A percentile compares a stretch with the other conserved stretches of the same genome.
These are phyloP conservation scores for Chunga burmeisteri DNA, from an alignment of 2,113 vertebrate genomes.

Conservation along the genomic window DNA sequence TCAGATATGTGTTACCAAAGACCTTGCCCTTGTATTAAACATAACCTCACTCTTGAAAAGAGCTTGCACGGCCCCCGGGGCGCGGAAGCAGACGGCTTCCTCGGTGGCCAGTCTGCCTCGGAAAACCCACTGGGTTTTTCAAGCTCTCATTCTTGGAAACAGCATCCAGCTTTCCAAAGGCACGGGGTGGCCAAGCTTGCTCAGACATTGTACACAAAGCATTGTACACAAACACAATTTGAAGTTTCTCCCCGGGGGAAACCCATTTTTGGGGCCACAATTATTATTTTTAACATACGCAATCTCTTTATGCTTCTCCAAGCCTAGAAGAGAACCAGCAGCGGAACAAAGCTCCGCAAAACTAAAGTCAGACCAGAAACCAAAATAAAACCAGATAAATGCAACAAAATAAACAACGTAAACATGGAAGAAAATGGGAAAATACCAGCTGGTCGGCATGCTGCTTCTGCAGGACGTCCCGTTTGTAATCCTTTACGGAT, in stretches of 20 bases:
- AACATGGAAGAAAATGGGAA: conserved; percentile 46
- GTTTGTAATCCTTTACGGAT: conserved; percentile 89
- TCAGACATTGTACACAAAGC: conserved; percentile 18
- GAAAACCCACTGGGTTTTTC: background rate
- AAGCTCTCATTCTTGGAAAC: background rate
- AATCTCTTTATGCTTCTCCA: background rate
- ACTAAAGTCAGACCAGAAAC: conserved; percentile 15
- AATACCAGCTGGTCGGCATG: conserved; percentile 94
- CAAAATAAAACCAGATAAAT: background rate
- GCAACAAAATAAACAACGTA: conserved; percentile 35
- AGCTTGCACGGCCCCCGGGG: background rate
- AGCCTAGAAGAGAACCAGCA: background rate
- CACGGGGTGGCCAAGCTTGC: background rate
- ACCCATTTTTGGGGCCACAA: background rate
- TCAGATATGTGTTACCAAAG: background rate
- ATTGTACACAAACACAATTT: background rate
- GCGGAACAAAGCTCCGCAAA: background rate
- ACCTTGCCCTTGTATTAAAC: background rate
- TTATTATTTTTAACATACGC: background rate
- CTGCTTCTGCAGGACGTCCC: conserved; percentile 87
- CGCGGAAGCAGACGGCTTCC: background rate
- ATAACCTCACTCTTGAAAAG: background rate
- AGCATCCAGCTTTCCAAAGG: background rate
- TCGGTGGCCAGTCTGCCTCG: background rate
- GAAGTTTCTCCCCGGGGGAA: background rate